phyloP scores from a whole-genome alignment of 2,888 invertebrate genomes.

The Tipula unca region DNA sequence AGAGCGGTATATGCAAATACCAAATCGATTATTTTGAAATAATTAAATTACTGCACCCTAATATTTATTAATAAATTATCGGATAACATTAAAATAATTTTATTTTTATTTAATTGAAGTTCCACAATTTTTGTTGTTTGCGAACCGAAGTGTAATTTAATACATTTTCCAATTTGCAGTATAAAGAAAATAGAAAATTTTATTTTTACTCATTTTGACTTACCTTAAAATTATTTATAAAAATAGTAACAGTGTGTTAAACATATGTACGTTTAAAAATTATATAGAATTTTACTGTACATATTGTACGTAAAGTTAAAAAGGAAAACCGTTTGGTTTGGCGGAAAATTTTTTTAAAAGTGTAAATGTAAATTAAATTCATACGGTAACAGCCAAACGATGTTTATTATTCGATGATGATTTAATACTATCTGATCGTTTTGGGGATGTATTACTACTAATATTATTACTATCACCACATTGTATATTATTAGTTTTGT shows the following conservation, averaged over 20 bases:
- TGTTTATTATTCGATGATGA: constrained; percentile 20
- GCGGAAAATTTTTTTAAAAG: no score
- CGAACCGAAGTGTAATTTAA: not conserved
- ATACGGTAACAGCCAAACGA: constrained; percentile 24
- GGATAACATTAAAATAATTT: not conserved
- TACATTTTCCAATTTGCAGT: not conserved
- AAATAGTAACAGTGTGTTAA: not conserved
- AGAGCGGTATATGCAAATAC: no score
- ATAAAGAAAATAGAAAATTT: not conserved
- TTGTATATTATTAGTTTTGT: constrained; percentile 8
- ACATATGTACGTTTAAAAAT: no score
- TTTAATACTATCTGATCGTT: constrained; percentile 23
- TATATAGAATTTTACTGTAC: not conserved
- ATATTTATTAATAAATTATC: not conserved
- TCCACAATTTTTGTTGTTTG: not conserved
- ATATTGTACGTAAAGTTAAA: not conserved
- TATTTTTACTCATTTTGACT: not conserved
- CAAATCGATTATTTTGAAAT: no score
- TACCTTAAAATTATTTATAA: not conserved
- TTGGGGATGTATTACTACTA: constrained; percentile 8
- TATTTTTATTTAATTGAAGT: no score
- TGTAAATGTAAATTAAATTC: constrained; percentile 15
- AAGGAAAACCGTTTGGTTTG: not conserved
- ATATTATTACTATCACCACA: constrained; percentile 18
- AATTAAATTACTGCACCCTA: no score